Evolutionary conservation across 2,888 invertebrate genomes (phyloP), one percentile per base, ranked within the genome.

Genomic region (Andrena praecox): DNA sequence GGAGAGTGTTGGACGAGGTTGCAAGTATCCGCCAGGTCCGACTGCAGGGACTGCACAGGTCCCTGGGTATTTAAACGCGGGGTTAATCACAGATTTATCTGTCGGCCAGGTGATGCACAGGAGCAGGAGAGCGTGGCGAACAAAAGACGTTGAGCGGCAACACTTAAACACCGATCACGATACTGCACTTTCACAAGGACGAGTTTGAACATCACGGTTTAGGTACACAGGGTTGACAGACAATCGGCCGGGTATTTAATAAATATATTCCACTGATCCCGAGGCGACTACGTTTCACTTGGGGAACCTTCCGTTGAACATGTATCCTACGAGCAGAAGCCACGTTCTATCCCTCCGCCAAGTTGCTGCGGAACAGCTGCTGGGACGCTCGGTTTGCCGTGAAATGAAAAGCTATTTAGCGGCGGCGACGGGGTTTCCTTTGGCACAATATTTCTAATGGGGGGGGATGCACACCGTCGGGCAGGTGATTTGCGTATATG

Each of bases 181-280:
- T 77, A 89, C 85, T 52, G 59, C 88, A 90, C 91, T 72, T 84
- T 86, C 86, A 90, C 91, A 77, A 5, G 63, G 84, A 87, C 87
- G 63, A 76, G 64, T 75, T 80, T 68, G 59, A 71, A 66, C 70
- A 77, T 54, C 59, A 33, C 20, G 6, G 20, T 48, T 16, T 12
- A 42, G n/a, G 12, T 29, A 20, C 20, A 62, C 59, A 68, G 50
- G 20, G 33, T 27, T 20, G 42, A 56, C 31, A 4, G 3, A 2
- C 7, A 29, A 48, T 33, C 16, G 33, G 27, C 54, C 35, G 33
- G 29, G 33, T 50, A 60, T 54, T 24, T 16, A 60, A 52, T 31
- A 20, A 24, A 10, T 27, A 48, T 62, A 70, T 79, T 60, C 27
- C 64, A 63, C 63, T 8, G 20, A 56, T 10, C 56, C 56, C 0